Percentiles rank a stretch among this genome's conserved stretches.
These are phyloP conservation scores for Lasioglossum lativentre DNA, from an alignment of 2,888 invertebrate species.

Conservation along the genomic window DNA sequence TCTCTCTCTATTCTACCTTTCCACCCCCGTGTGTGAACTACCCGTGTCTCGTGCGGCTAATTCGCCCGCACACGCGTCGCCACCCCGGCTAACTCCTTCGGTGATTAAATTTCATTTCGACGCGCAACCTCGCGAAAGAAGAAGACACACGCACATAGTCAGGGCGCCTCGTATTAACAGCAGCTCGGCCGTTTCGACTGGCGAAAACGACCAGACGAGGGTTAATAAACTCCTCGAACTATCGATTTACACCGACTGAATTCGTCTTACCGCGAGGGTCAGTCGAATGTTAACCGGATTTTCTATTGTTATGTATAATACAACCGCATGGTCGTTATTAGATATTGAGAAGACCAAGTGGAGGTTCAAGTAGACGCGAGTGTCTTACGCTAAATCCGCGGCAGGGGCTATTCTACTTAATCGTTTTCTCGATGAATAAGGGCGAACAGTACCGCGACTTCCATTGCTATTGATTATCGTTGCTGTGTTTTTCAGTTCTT, in stretches of 20 bases:
- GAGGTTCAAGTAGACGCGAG: not conserved
- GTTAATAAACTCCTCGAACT: slow-evolving; percentile 52
- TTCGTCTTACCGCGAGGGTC: slow-evolving; percentile 16
- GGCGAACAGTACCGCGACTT: not conserved
- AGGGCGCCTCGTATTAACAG: not conserved
- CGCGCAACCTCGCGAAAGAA: slow-evolving; percentile 31
- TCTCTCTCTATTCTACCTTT: not conserved
- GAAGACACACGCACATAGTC: slow-evolving; percentile 22
- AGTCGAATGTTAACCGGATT: not conserved
- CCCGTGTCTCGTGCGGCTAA: slow-evolving; percentile 72
- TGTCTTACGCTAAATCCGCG: not conserved
- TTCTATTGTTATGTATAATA: not conserved
- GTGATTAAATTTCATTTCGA: slow-evolving; percentile 71
- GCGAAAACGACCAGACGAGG: not conserved
- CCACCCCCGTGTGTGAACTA: slow-evolving; percentile 50
- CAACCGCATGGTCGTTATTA: not conserved
- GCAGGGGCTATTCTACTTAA: not conserved
- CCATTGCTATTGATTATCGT: not conserved
- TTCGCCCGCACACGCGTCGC: slow-evolving; percentile 69
- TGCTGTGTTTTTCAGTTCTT: not conserved
- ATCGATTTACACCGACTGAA: slow-evolving; percentile 38
- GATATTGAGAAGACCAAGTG: not conserved
- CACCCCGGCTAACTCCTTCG: slow-evolving; percentile 46
- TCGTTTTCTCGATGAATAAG: not conserved
- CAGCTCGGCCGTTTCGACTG: not conserved